Base-by-base conservation (phyloP, 2,888 invertebrate species). In the Bhutanitis thaidina region DNA sequence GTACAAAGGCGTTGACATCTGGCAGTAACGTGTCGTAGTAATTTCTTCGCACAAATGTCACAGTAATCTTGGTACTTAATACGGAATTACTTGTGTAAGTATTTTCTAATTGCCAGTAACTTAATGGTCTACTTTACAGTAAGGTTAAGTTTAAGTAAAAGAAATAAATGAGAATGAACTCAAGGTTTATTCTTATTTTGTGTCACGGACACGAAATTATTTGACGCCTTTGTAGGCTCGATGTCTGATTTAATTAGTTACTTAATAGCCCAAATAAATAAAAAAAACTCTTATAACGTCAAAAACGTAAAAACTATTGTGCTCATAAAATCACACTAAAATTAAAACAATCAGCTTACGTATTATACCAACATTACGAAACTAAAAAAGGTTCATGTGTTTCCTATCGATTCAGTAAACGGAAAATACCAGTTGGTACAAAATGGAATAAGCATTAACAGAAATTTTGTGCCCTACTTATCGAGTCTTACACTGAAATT, bases 21-120 rank as follows among this genome's bases (percentile, higher is more conserved):
- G 67, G 62, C 58, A 56, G 60, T 59, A 55, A 57, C 61, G 57
- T 37, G 63, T 65, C 61, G 54, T 52, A 54, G 69, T 71, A 68
- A 71, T 72, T 73, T 74, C 74, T 76, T 74, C 76, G 76, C 64
- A 62, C 64, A 75, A 82, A 80, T 74, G 80, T 82, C 81, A 60
- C 60, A 60, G 54, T 62, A 53, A 57, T 56, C 43, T 53, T 43
- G 47, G 35, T 37, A 37, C 12, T 12, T 35, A 43, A 29, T 44
- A 36, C 30, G 37, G 12, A 8, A 14, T 40, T 34, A 9, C 34
- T 27, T 27, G 38, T 14, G 14, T 9, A 37, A 36, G 13, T 14
- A 7, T 8, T 27, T 5, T 27, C 7, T 27, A 27, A 27, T 4
- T 7, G 8, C 7, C 20, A 27, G 4, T 7, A 27, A 3, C 20